A percentile compares a stretch with the other conserved stretches of the same genome.
Conservation (phyloP, 2,797 vertebrate genomes). For the Margarornis squamiger region DNA sequence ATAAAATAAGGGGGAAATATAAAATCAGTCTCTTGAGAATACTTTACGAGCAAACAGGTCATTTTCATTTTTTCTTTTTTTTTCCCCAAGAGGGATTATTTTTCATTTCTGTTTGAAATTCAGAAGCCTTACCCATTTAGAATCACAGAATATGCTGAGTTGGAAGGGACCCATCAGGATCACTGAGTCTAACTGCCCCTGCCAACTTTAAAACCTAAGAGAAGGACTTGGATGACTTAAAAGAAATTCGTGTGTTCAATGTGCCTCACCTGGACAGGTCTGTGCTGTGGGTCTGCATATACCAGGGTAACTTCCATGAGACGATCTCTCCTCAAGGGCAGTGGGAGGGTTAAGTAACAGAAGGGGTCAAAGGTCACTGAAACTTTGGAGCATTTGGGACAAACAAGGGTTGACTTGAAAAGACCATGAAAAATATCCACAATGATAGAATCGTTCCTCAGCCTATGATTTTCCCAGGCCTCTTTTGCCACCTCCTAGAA, state of each 20-base stretch:
- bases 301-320: constrained; percentile 92
- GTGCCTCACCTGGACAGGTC: constrained; percentile 84
- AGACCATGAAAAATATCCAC: constrained; percentile 99
- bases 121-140: background rate
- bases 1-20: background rate
- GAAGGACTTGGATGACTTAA: background rate
- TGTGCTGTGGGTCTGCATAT: constrained; percentile 85
- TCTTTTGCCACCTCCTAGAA: constrained; percentile 94
- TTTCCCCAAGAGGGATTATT: background rate
- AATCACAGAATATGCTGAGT: background rate
- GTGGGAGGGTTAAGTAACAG: constrained; percentile 95
- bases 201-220: background rate
- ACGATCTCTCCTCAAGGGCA: constrained; percentile 95
- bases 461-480: constrained; percentile 96
- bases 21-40: background rate
- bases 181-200: background rate
- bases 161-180: background rate
- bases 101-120: background rate
- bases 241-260: background rate
- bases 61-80: background rate
- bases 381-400: constrained; percentile 93
- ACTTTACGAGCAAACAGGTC: background rate
- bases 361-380: constrained; percentile 99
- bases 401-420: constrained; percentile 98
- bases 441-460: constrained; percentile 97